Evolutionary conservation across 2,888 invertebrate genomes (phyloP).

Genomic region (Tiliacea aurago): DNA sequence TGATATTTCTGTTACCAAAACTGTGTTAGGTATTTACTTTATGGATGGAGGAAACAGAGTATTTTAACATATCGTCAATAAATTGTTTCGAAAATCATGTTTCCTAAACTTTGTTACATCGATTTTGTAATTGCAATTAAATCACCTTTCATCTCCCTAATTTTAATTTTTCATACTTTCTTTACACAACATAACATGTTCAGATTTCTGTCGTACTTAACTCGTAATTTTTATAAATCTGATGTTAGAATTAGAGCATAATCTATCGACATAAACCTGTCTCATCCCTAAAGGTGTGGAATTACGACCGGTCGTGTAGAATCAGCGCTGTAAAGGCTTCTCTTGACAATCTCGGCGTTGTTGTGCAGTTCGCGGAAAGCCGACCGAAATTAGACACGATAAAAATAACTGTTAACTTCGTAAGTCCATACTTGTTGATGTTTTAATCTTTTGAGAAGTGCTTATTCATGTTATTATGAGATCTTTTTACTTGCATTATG

Average conservation of each 20-base stretch:
- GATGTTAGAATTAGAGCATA: not conserved
- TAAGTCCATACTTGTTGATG: constrained; percentile 22
- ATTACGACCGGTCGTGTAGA: constrained; percentile 83
- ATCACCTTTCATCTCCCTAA: not conserved
- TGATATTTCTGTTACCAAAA: constrained; percentile 4
- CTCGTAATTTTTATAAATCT: not conserved
- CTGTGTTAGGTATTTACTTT: not conserved
- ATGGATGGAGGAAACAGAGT: not conserved
- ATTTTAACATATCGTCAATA: not conserved
- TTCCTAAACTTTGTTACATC: not conserved
- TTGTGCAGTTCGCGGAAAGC: constrained; percentile 56
- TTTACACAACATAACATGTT: not conserved
- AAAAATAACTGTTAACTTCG: constrained; percentile 60
- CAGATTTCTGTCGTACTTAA: too few relatives aligned
- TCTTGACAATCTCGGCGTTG: constrained; percentile 66
- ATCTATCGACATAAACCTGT: constrained; percentile 66
- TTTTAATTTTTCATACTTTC: not conserved
- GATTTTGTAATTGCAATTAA: not conserved
- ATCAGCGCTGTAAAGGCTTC: constrained; percentile 84
- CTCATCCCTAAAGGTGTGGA: constrained; percentile 80
- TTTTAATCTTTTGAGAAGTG: constrained; percentile 29
- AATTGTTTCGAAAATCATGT: not conserved
- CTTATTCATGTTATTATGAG: constrained; percentile 7
- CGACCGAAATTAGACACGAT: constrained; percentile 62
- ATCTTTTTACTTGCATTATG: not conserved